Conservation (phyloP, 2,888 invertebrate genomes). For the Rhingia campestris region DNA sequence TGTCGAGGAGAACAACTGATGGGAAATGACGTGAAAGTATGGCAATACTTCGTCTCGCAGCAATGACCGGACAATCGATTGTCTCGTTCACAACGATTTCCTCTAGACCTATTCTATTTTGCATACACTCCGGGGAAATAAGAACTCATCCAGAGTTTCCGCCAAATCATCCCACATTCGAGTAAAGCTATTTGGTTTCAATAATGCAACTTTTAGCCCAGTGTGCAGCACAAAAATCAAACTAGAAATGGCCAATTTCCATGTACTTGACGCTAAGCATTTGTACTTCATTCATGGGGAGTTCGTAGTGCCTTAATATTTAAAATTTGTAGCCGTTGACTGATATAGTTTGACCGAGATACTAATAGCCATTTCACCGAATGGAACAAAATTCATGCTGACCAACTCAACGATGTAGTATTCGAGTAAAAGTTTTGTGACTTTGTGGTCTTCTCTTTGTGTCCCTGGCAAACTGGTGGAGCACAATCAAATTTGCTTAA, state of each 20-base stretch:
- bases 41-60: conserved; percentile 92
- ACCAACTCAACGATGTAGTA: conserved; percentile 87
- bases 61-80: conserved; percentile 93
- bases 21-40: conserved; percentile 89
- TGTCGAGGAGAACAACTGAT: conserved; percentile 91
- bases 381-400: conserved; percentile 92
- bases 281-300: conserved; percentile 91
- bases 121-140: conserved; percentile 90
- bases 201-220: conserved; percentile 93
- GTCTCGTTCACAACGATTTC: conserved; percentile 88
- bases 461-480: conserved; percentile 84
- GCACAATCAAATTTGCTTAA: conserved; percentile 89
- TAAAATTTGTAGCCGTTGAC: conserved; percentile 86
- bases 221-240: conserved; percentile 90
- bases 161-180: conserved; percentile 94
- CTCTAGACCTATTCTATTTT: conserved; percentile 85
- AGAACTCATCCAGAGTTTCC: conserved; percentile 93
- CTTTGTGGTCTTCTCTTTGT: conserved; percentile 84
- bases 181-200: conserved; percentile 88
- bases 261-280: conserved; percentile 90
- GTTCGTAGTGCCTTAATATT: conserved; percentile 88
- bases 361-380: conserved; percentile 91
- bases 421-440: conserved; percentile 80
- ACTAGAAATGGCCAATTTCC: conserved; percentile 91
- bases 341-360: conserved; percentile 90